Conservation (phyloP, 2,113 vertebrate species). For the Atherinomorus stipes region DNA sequence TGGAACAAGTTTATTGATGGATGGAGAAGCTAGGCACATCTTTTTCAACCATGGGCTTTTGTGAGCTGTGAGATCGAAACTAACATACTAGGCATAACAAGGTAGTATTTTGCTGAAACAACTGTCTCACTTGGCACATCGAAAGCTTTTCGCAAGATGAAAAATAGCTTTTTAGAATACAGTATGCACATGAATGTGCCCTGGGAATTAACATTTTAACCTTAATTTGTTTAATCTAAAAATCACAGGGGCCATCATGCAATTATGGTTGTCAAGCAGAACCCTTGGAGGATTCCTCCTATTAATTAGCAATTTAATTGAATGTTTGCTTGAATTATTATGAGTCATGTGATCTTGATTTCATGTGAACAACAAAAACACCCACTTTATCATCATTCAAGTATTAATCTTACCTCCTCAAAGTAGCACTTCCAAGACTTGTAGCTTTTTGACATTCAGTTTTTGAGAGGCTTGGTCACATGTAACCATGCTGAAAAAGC, state of each 20-base stretch:
- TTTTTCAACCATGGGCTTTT: no score
- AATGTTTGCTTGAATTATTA: conserved; percentile 6
- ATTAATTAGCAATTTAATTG: conserved; percentile 12
- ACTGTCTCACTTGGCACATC: no score
- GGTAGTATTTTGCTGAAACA: no score
- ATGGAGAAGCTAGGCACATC: no score
- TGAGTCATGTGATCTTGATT: background rate
- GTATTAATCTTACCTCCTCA: conserved; percentile 3
- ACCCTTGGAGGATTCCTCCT: background rate
- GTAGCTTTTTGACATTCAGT: conserved; percentile 1
- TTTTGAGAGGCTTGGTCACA: conserved; percentile 2
- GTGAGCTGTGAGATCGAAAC: no score
- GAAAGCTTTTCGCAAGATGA: background rate
- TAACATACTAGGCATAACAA: no score
- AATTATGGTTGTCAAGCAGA: background rate
- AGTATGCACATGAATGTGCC: background rate
- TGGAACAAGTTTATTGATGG: no score
- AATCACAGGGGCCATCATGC: background rate
- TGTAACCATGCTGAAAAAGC: background rate
- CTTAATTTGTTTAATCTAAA: background rate
- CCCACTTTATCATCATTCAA: conserved; percentile 11
- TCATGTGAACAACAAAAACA: background rate
- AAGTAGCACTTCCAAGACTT: conserved; percentile 18
- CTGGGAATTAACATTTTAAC: background rate
- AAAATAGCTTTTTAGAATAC: background rate